Conservation (phyloP, 2,888 invertebrate species). For the Boloria euphrosyne region DNA sequence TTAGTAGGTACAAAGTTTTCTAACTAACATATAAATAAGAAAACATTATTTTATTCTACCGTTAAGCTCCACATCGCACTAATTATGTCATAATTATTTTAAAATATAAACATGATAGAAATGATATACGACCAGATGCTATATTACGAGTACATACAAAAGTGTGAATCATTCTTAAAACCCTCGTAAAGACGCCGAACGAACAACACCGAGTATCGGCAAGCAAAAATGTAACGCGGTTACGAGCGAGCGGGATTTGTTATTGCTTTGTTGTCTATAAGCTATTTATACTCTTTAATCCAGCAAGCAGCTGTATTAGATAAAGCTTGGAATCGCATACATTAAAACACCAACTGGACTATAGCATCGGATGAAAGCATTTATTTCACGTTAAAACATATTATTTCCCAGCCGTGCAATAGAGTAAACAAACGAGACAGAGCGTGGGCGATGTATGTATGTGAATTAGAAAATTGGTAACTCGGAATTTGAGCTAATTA, state of each 20-base stretch:
- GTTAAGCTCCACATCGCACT: no score
- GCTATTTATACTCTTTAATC: conserved; percentile 74
- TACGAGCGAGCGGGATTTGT: conserved; percentile 46
- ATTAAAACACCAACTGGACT: conserved; percentile 67
- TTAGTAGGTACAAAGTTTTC: no score
- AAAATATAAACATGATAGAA: no score
- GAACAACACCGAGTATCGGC: conserved; percentile 26
- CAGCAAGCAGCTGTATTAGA: conserved; percentile 77
- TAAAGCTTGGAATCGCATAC: conserved; percentile 67
- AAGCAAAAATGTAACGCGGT: not conserved
- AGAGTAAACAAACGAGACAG: conserved; percentile 72
- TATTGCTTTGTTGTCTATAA: conserved; percentile 69
- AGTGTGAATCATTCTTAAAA: conserved; percentile 8
- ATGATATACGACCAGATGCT: no score
- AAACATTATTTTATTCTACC: no score
- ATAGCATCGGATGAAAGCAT: conserved; percentile 62
- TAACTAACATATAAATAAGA: no score
- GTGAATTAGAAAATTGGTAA: conserved; percentile 64
- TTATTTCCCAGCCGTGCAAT: conserved; percentile 60
- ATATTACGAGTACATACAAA: no score
- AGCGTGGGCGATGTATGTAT: conserved; percentile 60
- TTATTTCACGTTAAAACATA: conserved; percentile 66
- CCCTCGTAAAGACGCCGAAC: conserved; percentile 14
- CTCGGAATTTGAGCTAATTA: conserved; percentile 47
- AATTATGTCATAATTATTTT: no score